Evolutionary conservation across 2,888 invertebrate species (phyloP), one percentile per base, ranked within the genome.

Genomic region (Nasonia oneida): DNA sequence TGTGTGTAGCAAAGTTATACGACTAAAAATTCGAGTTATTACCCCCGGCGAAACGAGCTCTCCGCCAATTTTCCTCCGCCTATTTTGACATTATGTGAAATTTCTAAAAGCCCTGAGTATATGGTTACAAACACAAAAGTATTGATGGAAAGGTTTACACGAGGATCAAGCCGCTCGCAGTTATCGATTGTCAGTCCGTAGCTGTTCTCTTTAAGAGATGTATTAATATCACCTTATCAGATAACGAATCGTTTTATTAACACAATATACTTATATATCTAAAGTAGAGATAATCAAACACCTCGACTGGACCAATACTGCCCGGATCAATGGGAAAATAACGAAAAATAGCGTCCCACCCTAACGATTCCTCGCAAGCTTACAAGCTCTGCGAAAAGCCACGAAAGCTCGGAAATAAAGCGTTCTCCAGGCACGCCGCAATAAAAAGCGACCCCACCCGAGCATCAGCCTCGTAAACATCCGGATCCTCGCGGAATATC

Each of bases 151-250:
- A 53, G 0, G 18, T 53, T 53, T 53, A 4, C 53, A 18, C 23
- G 4, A 18, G 57, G 15, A 57, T 18, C 57, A 6, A 57, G 18
- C 5, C 18, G 4, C 57, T 57, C 42, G 5, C 29, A 80, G 42
- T 75, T 87, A 88, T 88, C 85, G 88, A 88, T 87, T 83, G 77
- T 83, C 76, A 84, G 67, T 78, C 79, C 50, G n/a, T 61, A 57
- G 53, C 78, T 83, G 78, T 85, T 77, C 78, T 87, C 82, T 85
- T 89, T 89, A 89, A 87, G 89, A 86, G 89, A 89, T 88, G 88
- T 88, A 76, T 73, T 87, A 53, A 71, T 78, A 84, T 76, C 42
- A 64, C 57, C 23, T 67, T 82, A 42, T 77, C 70, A 6, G 57
- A 18, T 18, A 61, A n/a, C 57, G 8, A 6, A 8, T 1, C 8